A percentile compares a stretch with the other conserved stretches of the same genome.
Conservation (phyloP, 2,113 vertebrate genomes). For the Dascyllus trimaculatus region DNA sequence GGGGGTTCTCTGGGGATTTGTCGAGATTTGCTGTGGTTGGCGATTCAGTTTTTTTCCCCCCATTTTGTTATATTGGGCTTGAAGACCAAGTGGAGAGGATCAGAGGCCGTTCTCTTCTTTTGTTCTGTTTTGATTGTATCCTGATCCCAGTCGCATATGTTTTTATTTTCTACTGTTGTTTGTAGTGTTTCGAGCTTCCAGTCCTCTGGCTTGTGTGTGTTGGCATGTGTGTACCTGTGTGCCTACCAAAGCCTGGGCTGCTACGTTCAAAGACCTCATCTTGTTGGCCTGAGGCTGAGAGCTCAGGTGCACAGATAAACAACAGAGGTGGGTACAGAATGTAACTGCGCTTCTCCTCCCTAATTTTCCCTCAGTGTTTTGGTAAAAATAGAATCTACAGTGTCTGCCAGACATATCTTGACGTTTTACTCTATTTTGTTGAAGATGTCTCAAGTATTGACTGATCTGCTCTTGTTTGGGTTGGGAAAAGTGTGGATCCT, state of each 20-base stretch:
- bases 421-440: not conserved
- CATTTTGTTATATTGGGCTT: constrained; percentile 8
- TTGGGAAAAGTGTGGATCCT: too few relatives aligned
- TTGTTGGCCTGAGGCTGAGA: constrained; percentile 8
- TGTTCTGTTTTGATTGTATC: not conserved
- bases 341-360: not conserved
- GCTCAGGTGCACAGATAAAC: constrained; percentile 33
- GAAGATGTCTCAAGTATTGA: too few relatives aligned
- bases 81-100: not conserved
- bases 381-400: not conserved
- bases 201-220: constrained; percentile 8
- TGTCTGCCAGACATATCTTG: not conserved
- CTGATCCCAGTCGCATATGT: not conserved
- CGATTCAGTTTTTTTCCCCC: not conserved
- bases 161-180: not conserved
- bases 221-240: constrained; percentile 4
- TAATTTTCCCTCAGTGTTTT: not conserved
- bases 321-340: not conserved
- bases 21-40: constrained; percentile 37
- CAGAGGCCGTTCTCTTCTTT: not conserved
- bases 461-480: too few relatives aligned
- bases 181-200: not conserved
- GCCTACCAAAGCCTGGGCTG: not conserved
- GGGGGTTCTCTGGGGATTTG: constrained; percentile 44
- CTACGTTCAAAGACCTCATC: not conserved